Evolutionary conservation across 2,888 invertebrate species (phyloP), one percentile per base, ranked within the genome.

Genomic region (Orthonychiurus folsomi): DNA sequence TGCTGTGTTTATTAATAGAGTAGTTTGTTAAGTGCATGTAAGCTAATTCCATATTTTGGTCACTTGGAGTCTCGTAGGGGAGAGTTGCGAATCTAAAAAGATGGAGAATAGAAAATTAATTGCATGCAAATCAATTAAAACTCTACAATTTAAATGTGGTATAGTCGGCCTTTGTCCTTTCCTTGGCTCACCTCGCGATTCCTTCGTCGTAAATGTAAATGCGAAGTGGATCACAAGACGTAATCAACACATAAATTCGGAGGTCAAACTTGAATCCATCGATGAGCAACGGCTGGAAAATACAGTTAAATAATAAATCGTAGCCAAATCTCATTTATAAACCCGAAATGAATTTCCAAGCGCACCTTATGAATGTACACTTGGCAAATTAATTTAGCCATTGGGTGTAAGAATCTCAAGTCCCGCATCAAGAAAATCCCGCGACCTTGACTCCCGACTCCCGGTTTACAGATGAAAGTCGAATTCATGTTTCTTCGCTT

Each of bases 21-120:
- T 94, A 94, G 79, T 94, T 94, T 9, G 94, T 94, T 65, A 94
- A 79, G 76, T 94, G 94, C 93, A 94, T 94, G 76, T 86, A 93
- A 21, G 91, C 85, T 75, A 93, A 91, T 0, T 86, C 85, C 12
- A 87, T 84, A 74, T 94, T 94, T 66, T 85, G 83, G 15, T 84
- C 81, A 50, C 84, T 87, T 0, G 93, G 93, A 73, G 90, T 88
- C 61, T 85, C 85, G 75, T 94, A 94, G 69, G 88, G 83, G 73
- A 85, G 87, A 0, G 94, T 94, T 1, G 93, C 93, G 76, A 94
- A 93, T 73, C 90, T 85, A 63, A 28, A 73, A 70, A 23, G 64
- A 21, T 58, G 23, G 47, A 58, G 48, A 23, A 23, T 21, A 58
- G 21, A 18, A 58, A 37, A 47, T 25, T 47, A n/a, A n/a, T n/a